Conservation (phyloP, 2,888 invertebrate species). For the Philonicus albiceps region DNA sequence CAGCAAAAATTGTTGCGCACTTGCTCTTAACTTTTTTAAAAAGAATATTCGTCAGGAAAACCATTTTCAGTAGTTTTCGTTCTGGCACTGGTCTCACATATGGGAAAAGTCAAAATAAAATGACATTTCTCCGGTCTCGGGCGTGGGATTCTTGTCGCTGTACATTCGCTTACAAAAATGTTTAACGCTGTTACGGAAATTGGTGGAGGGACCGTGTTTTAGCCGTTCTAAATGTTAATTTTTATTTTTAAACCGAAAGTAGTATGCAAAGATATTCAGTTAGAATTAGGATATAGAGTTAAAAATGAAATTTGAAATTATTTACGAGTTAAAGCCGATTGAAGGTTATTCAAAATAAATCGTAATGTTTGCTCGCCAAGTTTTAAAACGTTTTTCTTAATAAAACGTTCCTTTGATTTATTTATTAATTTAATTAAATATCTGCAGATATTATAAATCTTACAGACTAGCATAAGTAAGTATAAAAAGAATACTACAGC, state of each 20-base stretch:
- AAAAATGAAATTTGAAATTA: no score
- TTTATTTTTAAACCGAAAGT: not conserved
- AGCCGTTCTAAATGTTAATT: not conserved
- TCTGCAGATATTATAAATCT: no score
- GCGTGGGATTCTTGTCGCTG: not conserved
- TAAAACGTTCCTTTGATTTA: no score
- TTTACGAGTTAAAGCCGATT: no score
- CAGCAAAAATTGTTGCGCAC: conserved; percentile 65
- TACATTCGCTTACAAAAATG: not conserved
- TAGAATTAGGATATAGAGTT: no score
- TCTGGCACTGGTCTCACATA: not conserved
- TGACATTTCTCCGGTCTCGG: not conserved
- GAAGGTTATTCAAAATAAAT: no score
- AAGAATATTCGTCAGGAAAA: conserved; percentile 73
- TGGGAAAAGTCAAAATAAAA: not conserved
- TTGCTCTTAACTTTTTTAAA: conserved; percentile 80
- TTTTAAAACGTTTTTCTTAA: no score
- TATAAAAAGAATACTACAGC: no score
- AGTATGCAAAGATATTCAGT: no score
- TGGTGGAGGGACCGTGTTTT: not conserved
- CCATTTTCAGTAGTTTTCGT: not conserved
- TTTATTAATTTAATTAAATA: no score
- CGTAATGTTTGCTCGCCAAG: not conserved
- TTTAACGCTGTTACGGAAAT: no score
- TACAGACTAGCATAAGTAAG: no score